Conservation (phyloP, 1,140 invertebrate genomes). For the Parasteatoda tepidariorum region DNA sequence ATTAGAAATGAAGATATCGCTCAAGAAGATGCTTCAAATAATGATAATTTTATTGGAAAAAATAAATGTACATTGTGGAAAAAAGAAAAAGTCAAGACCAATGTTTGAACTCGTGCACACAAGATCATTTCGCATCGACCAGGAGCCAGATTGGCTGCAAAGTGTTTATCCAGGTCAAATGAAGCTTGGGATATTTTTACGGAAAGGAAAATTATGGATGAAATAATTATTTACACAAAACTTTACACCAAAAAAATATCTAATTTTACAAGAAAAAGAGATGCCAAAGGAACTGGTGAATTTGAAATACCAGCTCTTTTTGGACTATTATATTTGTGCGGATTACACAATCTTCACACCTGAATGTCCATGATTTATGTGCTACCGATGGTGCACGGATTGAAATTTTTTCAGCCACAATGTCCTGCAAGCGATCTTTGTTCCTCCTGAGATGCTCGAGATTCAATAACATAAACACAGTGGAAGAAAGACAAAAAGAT, state of each 20-base stretch:
- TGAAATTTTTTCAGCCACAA: not conserved
- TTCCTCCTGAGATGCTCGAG: slow-evolving; percentile 28
- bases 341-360: slow-evolving; percentile 25
- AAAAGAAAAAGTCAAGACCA: not conserved
- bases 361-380: slow-evolving; percentile 15
- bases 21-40: too few species aligned
- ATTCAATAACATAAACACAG: slow-evolving; percentile 60
- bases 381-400: slow-evolving; percentile 14
- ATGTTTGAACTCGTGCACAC: not conserved
- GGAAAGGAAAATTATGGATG: not conserved
- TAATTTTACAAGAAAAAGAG: not conserved
- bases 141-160: not conserved
- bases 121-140: not conserved
- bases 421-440: slow-evolving; percentile 16
- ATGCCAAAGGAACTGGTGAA: not conserved
- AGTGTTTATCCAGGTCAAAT: not conserved
- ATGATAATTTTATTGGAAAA: too few species aligned
- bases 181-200: too few species aligned
- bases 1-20: too few species aligned
- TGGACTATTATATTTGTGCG: slow-evolving; percentile 35
- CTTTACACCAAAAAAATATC: not conserved
- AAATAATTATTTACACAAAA: too few species aligned
- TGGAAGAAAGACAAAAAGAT: too few species aligned
- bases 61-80: too few species aligned
- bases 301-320: slow-evolving; percentile 31